Evolutionary conservation across 2,113 vertebrate species (phyloP), one percentile per base, ranked within the genome.

Genomic region (Ursus arctos): DNA sequence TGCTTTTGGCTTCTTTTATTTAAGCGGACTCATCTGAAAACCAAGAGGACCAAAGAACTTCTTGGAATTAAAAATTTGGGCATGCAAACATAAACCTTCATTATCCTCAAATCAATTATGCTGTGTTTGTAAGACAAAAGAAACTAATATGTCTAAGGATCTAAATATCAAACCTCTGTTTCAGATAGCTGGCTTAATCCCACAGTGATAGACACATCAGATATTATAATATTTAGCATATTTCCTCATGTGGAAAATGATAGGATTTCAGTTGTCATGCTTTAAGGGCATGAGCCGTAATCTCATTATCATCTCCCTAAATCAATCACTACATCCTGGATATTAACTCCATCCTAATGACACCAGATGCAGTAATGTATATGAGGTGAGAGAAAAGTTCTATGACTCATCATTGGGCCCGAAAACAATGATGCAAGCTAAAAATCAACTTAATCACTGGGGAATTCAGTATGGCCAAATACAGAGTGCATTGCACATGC

Each of bases 191-290:
- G 63, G 67, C 51, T 95, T 94, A 94, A 94, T 74, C 91, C 95
- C 18, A 72, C 91, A 61, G 57, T 95, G 76, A 93, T 89, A 96
- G 94, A 74, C 93, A 53, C 72, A 88, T 97, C 96, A 94, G 80
- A 92, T 93, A 94, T 92, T 92, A 87, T 91, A 92, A 94, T 91
- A 95, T 94, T 97, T 88, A 93, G 91, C 95, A 67, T 96, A 97
- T 94, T 95, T 97, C 71, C 92, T 94, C 95, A 85, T 88, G 91
- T 92, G 80, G 95, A 95, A 96, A 97, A 85, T 92, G 87, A 85
- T 91, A 72, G 76, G 83, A 96, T 96, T 97, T 94, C 57, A 61
- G 24, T 77, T 88, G 79, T 97, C 88, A 77, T 59, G 92, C 69
- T 90, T 88, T 91, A 91, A 97, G 94, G 84, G 57, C 74, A 92